Conservation (phyloP, 2,113 vertebrate genomes). For the Alosa alosa region DNA sequence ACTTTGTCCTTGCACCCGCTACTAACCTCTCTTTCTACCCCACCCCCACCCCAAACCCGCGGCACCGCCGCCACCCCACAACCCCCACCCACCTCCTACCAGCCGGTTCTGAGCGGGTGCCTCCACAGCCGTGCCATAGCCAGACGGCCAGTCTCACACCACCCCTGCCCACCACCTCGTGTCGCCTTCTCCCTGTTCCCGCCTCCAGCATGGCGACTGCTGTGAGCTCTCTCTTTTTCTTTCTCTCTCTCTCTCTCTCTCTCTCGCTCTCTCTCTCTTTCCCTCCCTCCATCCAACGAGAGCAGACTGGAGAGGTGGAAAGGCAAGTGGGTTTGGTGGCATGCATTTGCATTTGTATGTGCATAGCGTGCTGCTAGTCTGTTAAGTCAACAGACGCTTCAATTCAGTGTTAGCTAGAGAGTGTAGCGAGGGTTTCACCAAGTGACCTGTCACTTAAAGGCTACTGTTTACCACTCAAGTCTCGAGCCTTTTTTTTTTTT, state of each 20-base stretch:
- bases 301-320: neutral
- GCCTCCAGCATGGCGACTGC: slow-evolving; percentile 1
- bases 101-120: too few species aligned
- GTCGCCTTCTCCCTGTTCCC: neutral
- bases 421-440: neutral
- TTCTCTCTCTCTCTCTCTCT: neutral
- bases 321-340: neutral
- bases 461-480: neutral
- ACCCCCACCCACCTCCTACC: neutral
- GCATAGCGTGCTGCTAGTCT: neutral
- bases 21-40: neutral
- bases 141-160: neutral
- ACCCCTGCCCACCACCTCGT: neutral
- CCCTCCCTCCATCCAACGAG: neutral
- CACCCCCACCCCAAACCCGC: neutral
- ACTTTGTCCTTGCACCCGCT: neutral
- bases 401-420: neutral
- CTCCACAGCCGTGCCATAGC: too few species aligned
- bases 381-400: neutral
- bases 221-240: neutral
- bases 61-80: neutral
- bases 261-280: neutral
- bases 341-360: neutral
- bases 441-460: neutral
- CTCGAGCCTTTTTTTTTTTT: neutral